Conservation (phyloP, 1,140 invertebrate genomes). For the Macrobrachium rosenbergii region DNA sequence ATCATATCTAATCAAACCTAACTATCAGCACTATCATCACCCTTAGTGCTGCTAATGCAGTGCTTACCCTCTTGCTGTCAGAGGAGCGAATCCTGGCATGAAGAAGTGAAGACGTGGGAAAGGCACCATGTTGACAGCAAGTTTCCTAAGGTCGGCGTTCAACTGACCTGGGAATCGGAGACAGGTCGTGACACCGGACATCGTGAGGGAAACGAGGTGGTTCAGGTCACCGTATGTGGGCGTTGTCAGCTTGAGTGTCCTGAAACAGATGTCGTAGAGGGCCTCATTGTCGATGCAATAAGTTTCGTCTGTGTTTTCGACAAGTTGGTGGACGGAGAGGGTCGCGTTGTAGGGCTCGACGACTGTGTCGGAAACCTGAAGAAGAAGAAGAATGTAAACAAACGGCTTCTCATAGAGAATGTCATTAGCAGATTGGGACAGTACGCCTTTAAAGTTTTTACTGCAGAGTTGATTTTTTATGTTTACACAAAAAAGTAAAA, state of each 20-base stretch:
- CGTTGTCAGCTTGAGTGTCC: conserved; percentile 18
- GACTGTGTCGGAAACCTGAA: background rate
- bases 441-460: too few species aligned
- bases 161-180: conserved; percentile 11
- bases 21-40: too few species aligned
- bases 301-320: conserved; percentile 18
- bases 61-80: background rate
- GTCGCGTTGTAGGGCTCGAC: conserved; percentile 20
- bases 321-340: conserved; percentile 13
- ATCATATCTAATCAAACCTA: too few species aligned
- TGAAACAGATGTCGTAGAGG: conserved; percentile 24
- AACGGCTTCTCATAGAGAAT: too few species aligned
- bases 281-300: conserved; percentile 21
- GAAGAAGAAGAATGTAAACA: background rate
- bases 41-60: too few species aligned
- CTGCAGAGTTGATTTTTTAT: too few species aligned
- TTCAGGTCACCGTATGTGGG: conserved; percentile 20
- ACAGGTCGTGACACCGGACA: conserved; percentile 6
- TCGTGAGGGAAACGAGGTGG: conserved; percentile 8
- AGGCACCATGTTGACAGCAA: conserved; percentile 9
- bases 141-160: conserved; percentile 5
- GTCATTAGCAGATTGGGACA: too few species aligned
- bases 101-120: conserved; percentile 15
- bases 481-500: too few species aligned
- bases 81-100: conserved; percentile 5